A percentile compares a stretch with the other conserved stretches of the same genome.
phyloP scores from a whole-genome alignment of 2,888 invertebrate genomes.

The Diloba caeruleocephala region DNA sequence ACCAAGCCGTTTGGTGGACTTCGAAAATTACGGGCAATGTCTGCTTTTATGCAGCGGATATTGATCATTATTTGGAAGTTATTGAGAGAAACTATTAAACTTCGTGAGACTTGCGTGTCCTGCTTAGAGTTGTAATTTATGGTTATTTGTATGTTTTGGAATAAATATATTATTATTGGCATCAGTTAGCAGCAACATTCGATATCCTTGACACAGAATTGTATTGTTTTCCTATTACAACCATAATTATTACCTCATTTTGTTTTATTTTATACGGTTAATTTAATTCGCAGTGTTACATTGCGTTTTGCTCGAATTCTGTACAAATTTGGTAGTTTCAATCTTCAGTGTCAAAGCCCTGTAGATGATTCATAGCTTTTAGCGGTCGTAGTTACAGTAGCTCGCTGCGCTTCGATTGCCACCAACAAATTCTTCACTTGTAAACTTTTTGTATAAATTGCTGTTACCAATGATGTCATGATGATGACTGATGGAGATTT shows the following conservation, averaged over 20 bases:
- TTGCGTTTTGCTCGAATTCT: neutral
- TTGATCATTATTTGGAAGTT: slow-evolving; percentile 17
- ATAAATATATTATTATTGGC: slow-evolving; percentile 1
- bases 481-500: slow-evolving; percentile 41
- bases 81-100: slow-evolving; percentile 1
- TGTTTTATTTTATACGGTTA: neutral
- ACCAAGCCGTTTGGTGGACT: slow-evolving; percentile 39
- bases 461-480: slow-evolving; percentile 74
- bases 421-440: slow-evolving; percentile 58
- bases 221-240: slow-evolving; percentile 30
- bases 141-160: neutral
- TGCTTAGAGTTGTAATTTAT: neutral
- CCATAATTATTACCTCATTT: slow-evolving; percentile 9
- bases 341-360: slow-evolving; percentile 65
- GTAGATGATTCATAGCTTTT: slow-evolving; percentile 52
- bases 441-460: slow-evolving; percentile 58
- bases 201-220: slow-evolving; percentile 3
- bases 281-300: neutral
- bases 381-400: slow-evolving; percentile 42
- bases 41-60: slow-evolving; percentile 25
- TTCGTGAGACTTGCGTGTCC: neutral
- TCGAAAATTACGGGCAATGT: slow-evolving; percentile 18
- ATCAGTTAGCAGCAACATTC: neutral
- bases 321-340: slow-evolving; percentile 48
- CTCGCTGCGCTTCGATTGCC: slow-evolving; percentile 64